phyloP scores from a whole-genome alignment of 2,888 invertebrate species.

The Microplitis manilae region DNA sequence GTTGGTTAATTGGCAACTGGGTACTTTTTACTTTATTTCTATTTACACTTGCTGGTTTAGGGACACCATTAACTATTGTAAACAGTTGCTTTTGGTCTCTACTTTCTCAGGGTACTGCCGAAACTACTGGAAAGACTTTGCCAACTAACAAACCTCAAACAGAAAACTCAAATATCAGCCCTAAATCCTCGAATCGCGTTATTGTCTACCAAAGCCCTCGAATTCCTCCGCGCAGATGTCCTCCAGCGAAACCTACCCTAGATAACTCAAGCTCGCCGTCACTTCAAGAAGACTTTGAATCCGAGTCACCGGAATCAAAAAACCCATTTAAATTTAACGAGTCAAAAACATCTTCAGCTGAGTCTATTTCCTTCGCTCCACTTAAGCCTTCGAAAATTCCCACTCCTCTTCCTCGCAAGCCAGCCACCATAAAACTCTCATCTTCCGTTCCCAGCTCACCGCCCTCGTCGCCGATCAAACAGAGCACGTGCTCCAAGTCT shows the following conservation, averaged over 20 bases:
- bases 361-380: background rate
- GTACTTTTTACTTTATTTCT: conserved; percentile 9
- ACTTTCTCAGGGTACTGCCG: conserved; percentile 70
- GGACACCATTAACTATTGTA: conserved; percentile 46
- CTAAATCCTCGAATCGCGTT: conserved; percentile 50
- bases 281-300: conserved; percentile 1
- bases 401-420: conserved; percentile 65
- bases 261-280: conserved; percentile 1
- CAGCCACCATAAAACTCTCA: conserved; percentile 46
- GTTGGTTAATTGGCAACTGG: conserved; percentile 18
- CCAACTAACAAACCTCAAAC: conserved; percentile 63
- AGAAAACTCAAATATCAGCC: conserved; percentile 52
- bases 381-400: conserved; percentile 64
- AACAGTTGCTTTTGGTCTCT: conserved; percentile 55
- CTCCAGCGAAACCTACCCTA: conserved; percentile 53
- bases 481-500: background rate
- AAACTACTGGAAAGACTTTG: conserved; percentile 61
- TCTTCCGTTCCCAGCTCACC: conserved; percentile 47
- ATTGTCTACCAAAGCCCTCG: conserved; percentile 66
- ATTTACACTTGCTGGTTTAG: conserved; percentile 53
- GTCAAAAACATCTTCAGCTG: conserved; percentile 6
- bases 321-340: conserved; percentile 33
- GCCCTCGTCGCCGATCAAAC: conserved; percentile 38
- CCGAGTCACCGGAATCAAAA: conserved; percentile 28
- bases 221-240: conserved; percentile 62